Evolutionary conservation across 2,888 invertebrate genomes (phyloP), one percentile per base, ranked within the genome.

Genomic region (Chrysina gloriosa): DNA sequence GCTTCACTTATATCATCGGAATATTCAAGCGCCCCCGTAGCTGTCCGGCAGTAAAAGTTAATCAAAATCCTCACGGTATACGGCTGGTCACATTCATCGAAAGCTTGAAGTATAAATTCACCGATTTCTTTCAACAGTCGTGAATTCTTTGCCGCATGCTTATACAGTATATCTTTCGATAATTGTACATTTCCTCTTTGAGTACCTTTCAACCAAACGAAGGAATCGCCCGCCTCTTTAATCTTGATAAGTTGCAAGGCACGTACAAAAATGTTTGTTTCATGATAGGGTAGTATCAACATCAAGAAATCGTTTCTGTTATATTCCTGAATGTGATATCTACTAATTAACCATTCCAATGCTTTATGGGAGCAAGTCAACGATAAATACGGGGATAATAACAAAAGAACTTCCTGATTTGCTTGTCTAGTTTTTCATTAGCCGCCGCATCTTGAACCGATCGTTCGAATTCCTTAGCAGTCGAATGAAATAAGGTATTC

Each of bases 331-430:
- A 98, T 92, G 72, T 92, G 90, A 80, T 92, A 97, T 74, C 97
- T 89, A 77, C 94, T 89, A 48, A 98, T 89, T 2, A 99, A 86
- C 98, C 98, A 99, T 85, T 99, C 99, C 50, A 99, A 82, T 1
- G 96, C 92, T 85, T 97, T 95, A 73, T 97, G 95, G 0, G 95
- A 89, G 4, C 91, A 88, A 75, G 92, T 92, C 0, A 96, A 84
- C 56, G 95, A 85, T 74, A 98, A 91, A 80, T 96, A 97, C 0
- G 98, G 98, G 0, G 96, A 94, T 2, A 97, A 75, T 34, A 90
- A 86, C 1, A 92, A 82, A 98, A 84, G 82, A 98, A 97, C 71
- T 89, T 90, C 63, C 89, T 87, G 19, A 99, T 91, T 2, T 86
- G 87, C 36, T 85, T 85, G 82, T 97, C 88, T 11, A 99, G 83